Conservation (phyloP, 2,888 invertebrate species). For the Parapristionchus giblindavisi region DNA sequence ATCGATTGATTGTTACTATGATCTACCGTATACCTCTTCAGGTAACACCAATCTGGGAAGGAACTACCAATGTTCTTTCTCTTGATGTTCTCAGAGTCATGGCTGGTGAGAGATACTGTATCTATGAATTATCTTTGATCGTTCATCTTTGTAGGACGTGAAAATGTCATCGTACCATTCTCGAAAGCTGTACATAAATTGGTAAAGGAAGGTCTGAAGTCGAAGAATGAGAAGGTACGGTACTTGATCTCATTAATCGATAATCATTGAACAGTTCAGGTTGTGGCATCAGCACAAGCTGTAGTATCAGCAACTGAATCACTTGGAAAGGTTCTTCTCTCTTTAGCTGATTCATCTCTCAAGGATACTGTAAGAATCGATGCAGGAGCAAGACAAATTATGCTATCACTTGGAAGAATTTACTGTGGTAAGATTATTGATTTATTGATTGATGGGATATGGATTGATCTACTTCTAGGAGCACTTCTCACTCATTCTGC, state of each 20-base stretch:
- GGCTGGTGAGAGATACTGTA: conserved; percentile 4
- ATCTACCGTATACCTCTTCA: conserved; percentile 43
- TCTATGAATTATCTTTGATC: background rate
- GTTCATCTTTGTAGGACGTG: conserved; percentile 26
- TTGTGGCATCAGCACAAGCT: conserved; percentile 15
- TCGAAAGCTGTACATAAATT: background rate
- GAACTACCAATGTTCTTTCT: conserved; percentile 75
- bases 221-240: conserved; percentile 23
- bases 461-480: background rate
- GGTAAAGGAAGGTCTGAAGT: background rate
- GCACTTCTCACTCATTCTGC: too few relatives aligned
- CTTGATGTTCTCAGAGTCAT: conserved; percentile 74
- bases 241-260: background rate
- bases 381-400: conserved; percentile 32
- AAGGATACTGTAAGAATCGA: conserved; percentile 29
- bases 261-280: conserved; percentile 14
- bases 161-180: conserved; percentile 28
- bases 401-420: conserved; percentile 16
- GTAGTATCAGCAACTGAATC: conserved; percentile 15
- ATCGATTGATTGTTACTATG: background rate
- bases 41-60: conserved; percentile 76
- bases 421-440: conserved; percentile 30
- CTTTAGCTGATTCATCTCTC: conserved; percentile 21
- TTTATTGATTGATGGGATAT: background rate
- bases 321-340: conserved; percentile 3